Evolutionary conservation across 2,888 invertebrate genomes (phyloP), one percentile per base, ranked within the genome.

Genomic region (Ametastegia equiseti): DNA sequence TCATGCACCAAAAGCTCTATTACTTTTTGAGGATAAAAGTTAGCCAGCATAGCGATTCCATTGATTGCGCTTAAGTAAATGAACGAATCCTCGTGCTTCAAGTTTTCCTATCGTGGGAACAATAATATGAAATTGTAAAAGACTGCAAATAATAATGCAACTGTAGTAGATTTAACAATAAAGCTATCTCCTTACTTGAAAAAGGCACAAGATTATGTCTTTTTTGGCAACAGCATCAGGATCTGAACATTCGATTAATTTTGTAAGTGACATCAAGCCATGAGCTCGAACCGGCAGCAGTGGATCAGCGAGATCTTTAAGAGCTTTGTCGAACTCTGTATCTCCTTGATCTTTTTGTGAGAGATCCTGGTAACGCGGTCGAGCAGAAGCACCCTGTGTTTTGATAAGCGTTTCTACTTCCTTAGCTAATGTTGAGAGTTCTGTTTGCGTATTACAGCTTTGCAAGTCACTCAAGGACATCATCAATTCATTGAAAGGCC

Each of bases 281-380:
- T 97, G 97, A 13, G 96, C 97, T 89, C 95, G 93, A 0, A 96
- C 94, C n/a, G 97, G 97, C 69, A 97, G 90, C 81, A 96, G 89
- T 36, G 94, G 93, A 92, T 97, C 96, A 87, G 94, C 94, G 27
- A 95, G 92, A 90, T 97, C 95, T 77, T 93, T 91, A 80, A 97
- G 89, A 0, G 96, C 96, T 86, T 93, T 93, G 82, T 94, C 93
- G 87, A 94, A 94, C 63, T 93, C 92, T 77, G 93, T 92, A 82
- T 89, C 87, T 30, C 84, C 84, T 39, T 86, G 86, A 13, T 85
- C 80, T 78, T 86, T 83, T 7, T 85, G 47, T 7, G 88, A 86
- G 19, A 91, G 81, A 83, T 91, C 91, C 19, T 86, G 83, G 81
- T 87, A 90, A 42, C 82, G 83, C 75, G 83, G 87, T 11, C 75